Conservation (phyloP, 64 coral and sea anemone genomes). For the Actinia tenebrosa region DNA sequence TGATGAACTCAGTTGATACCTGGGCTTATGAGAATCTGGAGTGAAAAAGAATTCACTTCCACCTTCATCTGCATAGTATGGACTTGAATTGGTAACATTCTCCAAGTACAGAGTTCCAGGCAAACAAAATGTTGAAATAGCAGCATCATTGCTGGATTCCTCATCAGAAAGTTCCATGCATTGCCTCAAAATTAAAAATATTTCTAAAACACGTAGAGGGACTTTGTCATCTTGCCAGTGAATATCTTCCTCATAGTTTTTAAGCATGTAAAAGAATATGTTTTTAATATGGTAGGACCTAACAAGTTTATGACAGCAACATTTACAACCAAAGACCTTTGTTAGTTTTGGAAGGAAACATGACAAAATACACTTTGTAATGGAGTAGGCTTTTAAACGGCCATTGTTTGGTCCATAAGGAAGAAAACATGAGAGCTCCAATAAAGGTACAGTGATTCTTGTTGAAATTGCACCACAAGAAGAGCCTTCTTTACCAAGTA, state of each 20-base stretch:
- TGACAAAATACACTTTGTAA: slow-evolving; percentile 53
- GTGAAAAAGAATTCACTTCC: slow-evolving; percentile 37
- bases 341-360: slow-evolving; percentile 43
- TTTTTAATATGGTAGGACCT: slow-evolving; percentile 62
- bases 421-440: background rate
- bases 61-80: slow-evolving; percentile 17
- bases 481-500: background rate
- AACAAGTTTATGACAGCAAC: slow-evolving; percentile 42
- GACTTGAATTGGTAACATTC: slow-evolving; percentile 43
- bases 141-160: slow-evolving; percentile 53
- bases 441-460: background rate
- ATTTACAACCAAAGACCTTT: slow-evolving; percentile 52
- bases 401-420: slow-evolving; percentile 12
- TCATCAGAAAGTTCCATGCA: slow-evolving; percentile 31
- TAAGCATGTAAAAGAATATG: slow-evolving; percentile 52
- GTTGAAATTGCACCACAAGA: background rate
- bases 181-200: slow-evolving; percentile 43
- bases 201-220: slow-evolving; percentile 47
- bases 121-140: slow-evolving; percentile 34
- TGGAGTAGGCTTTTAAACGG: slow-evolving; percentile 44
- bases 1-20: slow-evolving; percentile 41
- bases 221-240: slow-evolving; percentile 32
- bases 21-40: slow-evolving; percentile 58
- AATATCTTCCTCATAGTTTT: slow-evolving; percentile 49
- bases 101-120: slow-evolving; percentile 40